Conservation (phyloP, 2,113 vertebrate species). For the Glaucomys volans region DNA sequence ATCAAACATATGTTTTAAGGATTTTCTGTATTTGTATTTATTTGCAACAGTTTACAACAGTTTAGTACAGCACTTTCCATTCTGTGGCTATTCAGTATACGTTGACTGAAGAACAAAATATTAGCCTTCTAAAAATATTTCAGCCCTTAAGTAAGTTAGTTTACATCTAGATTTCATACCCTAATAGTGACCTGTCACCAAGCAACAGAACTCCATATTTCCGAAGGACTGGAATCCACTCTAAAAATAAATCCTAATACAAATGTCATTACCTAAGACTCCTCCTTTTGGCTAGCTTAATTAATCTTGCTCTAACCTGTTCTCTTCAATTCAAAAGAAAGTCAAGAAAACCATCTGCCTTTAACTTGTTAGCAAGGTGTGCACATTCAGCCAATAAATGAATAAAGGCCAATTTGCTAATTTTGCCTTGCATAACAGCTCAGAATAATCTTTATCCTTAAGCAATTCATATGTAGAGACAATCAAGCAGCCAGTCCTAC, state of each 20-base stretch:
- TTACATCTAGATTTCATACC: conserved; percentile 53
- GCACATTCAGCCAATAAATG: conserved; percentile 46
- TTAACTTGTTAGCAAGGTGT: conserved; percentile 55
- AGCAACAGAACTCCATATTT: conserved; percentile 42
- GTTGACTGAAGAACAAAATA: conserved; percentile 29
- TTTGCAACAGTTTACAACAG: conserved; percentile 9
- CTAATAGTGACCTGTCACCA: conserved; percentile 41
- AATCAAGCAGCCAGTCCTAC: conserved; percentile 4
- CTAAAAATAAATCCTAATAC: conserved; percentile 71
- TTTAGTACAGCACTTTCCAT: conserved; percentile 18
- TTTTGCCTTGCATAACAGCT: conserved; percentile 19
- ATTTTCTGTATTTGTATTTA: conserved; percentile 51
- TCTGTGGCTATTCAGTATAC: background rate
- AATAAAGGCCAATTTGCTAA: conserved; percentile 57
- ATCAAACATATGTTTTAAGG: background rate
- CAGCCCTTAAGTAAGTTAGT: conserved; percentile 8
- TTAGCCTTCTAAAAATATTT: conserved; percentile 57
- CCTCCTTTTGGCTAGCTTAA: background rate
- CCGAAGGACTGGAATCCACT: conserved; percentile 40
- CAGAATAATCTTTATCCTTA: conserved; percentile 42
- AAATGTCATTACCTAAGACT: conserved; percentile 57
- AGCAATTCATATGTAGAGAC: conserved; percentile 38
- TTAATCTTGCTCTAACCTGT: background rate
- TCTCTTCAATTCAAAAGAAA: conserved; percentile 49
- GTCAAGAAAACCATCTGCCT: conserved; percentile 50